Percentiles rank a stretch among this genome's conserved stretches.
These are phyloP conservation scores for Philhelius pedissequus DNA, from an alignment of 2,888 invertebrate species.

Conservation along the genomic window DNA sequence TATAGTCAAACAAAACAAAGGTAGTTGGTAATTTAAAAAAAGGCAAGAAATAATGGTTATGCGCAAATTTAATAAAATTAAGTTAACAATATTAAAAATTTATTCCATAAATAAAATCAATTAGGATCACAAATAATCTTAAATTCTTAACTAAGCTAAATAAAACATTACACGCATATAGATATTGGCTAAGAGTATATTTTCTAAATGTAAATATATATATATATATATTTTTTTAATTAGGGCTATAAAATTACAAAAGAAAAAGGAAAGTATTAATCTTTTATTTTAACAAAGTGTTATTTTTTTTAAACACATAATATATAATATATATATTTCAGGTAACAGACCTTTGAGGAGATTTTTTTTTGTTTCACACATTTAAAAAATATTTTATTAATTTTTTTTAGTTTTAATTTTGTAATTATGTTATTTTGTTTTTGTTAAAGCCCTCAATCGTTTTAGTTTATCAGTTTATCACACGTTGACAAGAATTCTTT, in stretches of 20 bases:
- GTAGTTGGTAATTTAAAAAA: not conserved
- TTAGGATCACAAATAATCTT: conserved; percentile 11
- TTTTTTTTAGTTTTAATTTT: not conserved
- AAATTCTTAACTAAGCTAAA: conserved; percentile 16
- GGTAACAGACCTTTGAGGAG: conserved; percentile 62
- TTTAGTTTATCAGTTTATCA: conserved; percentile 63
- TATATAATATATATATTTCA: conserved; percentile 34
- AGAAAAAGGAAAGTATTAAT: conserved; percentile 26
- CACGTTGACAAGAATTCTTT: conserved; percentile 58
- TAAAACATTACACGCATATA: conserved; percentile 40
- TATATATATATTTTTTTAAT: not conserved
- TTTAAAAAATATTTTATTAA: conserved; percentile 36
- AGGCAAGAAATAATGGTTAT: conserved; percentile 41
- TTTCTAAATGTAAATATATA: conserved; percentile 39
- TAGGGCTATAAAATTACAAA: conserved; percentile 47
- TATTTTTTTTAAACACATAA: not conserved
- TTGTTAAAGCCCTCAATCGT: conserved; percentile 59
- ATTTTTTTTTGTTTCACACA: conserved; percentile 7
- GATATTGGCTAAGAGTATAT: conserved; percentile 61
- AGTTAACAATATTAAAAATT: conserved; percentile 14
- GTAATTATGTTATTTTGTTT: conserved; percentile 8
- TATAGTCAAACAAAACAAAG: not conserved
- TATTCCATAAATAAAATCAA: not conserved
- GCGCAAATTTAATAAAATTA: not conserved
- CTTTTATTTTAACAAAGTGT: conserved; percentile 12